A percentile compares a stretch with the other conserved stretches of the same genome.
phyloP scores from a whole-genome alignment of 2,888 invertebrate genomes.

The Oxytorus armatus region DNA sequence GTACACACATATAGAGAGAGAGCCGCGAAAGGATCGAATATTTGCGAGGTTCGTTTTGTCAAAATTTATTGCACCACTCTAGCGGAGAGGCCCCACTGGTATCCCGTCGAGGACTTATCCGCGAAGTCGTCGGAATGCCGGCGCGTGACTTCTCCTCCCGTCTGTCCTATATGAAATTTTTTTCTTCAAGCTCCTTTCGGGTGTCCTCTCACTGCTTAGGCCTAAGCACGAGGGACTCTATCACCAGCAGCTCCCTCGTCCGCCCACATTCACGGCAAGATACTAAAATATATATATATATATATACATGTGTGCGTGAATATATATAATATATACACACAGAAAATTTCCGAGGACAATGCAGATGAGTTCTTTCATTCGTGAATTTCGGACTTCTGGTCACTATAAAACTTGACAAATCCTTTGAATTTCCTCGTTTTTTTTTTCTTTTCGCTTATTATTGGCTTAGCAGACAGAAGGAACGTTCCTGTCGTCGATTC shows the following conservation, averaged over 20 bases:
- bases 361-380: slow-evolving; percentile 60
- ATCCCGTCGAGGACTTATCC: slow-evolving; percentile 63
- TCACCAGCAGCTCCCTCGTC: slow-evolving; percentile 60
- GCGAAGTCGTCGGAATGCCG: slow-evolving; percentile 57
- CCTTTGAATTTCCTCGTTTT: slow-evolving; percentile 35
- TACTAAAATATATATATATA: slow-evolving; percentile 8
- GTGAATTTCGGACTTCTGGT: slow-evolving; percentile 60
- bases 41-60: slow-evolving; percentile 58
- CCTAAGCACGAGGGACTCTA: slow-evolving; percentile 24
- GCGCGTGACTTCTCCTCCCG: slow-evolving; percentile 55
- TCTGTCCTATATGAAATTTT: slow-evolving; percentile 25
- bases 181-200: slow-evolving; percentile 21
- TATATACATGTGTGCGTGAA: background rate
- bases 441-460: background rate
- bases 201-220: background rate
- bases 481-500: slow-evolving; percentile 47
- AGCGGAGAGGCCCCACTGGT: slow-evolving; percentile 23
- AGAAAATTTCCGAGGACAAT: slow-evolving; percentile 62
- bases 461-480: background rate
- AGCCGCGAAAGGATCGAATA: slow-evolving; percentile 36
- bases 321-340: slow-evolving; percentile 15
- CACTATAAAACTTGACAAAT: slow-evolving; percentile 62
- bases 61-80: slow-evolving; percentile 68
- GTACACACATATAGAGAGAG: slow-evolving; percentile 23
- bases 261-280: slow-evolving; percentile 60